phyloP scores from a whole-genome alignment of 1,140 invertebrate genomes.

The Heterodera carotae region DNA sequence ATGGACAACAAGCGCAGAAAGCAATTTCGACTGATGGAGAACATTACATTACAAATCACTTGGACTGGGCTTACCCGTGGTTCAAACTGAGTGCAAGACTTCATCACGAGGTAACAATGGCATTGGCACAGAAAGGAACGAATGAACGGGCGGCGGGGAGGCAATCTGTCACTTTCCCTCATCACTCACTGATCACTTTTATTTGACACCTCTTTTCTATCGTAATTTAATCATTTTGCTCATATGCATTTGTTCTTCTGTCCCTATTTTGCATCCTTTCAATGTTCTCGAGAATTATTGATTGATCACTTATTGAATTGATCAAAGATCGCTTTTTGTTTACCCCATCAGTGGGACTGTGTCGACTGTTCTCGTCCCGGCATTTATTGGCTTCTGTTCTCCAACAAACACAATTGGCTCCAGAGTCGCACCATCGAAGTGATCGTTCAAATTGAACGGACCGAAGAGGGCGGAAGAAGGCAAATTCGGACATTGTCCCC shows the following conservation, averaged over 20 bases:
- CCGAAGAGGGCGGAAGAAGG: slow-evolving; percentile 9
- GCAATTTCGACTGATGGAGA: not conserved
- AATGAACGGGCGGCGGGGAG: too few relatives aligned
- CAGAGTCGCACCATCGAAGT: slow-evolving; percentile 24
- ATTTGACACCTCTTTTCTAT: too few relatives aligned
- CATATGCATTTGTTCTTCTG: too few relatives aligned
- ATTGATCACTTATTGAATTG: too few relatives aligned
- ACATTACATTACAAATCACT: slow-evolving; percentile 18
- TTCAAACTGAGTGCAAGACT: slow-evolving; percentile 61
- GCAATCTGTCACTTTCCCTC: not conserved
- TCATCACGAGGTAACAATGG: slow-evolving; percentile 52
- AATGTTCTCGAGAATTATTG: too few relatives aligned
- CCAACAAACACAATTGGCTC: slow-evolving; percentile 55
- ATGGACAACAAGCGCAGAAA: not conserved
- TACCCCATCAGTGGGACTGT: slow-evolving; percentile 20
- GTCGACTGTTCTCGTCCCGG: slow-evolving; percentile 41
- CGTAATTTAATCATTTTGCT: too few relatives aligned
- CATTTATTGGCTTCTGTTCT: slow-evolving; percentile 58
- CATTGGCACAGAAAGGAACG: too few relatives aligned
- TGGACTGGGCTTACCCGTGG: slow-evolving; percentile 63
- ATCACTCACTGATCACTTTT: not conserved
- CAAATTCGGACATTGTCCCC: slow-evolving; percentile 2
- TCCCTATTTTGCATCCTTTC: not conserved
- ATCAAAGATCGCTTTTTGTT: too few relatives aligned
- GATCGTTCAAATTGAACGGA: slow-evolving; percentile 17